Base-by-base conservation (phyloP, 1,140 invertebrate species). In the Parasteatoda tepidariorum region DNA sequence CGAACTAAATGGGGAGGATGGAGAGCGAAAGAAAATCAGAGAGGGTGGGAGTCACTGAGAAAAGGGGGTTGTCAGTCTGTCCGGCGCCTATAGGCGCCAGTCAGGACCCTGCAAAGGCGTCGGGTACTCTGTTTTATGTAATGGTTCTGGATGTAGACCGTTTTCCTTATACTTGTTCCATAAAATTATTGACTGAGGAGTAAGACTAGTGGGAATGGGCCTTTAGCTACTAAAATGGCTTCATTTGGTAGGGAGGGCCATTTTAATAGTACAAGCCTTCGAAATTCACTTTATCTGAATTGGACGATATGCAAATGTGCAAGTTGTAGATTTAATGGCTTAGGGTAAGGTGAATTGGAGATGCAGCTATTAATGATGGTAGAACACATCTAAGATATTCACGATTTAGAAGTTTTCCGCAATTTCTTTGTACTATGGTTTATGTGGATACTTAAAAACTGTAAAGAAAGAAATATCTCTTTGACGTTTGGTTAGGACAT, bases 101-200 rank as follows among this genome's bases (percentile, higher is more conserved):
- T 54, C 59, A 54, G 59, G 70, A 55, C 28, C 70, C 55, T 28
- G 22, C 55, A 57, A 61, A 57, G 70, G 54, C 54, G 55, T n/a
- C 30, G 70, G 55, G 41, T 24, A 74, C 70, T 74, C 64, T 33
- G 64, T 67, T 67, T 67, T 67, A 67, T 67, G 70, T 74, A 74
- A 74, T 74, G 70, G 55, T 31, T 74, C 30, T 30, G 7, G 30
- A 18, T 30, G 54, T 74, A 30, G 26, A 18, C 55, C 55, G 22
- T 59, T n/a, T 41, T 24, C 70, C 55, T 74, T 74, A 74, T 61
- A 31, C 54, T 38, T 59, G 26, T 24, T 34, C 70, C 70, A 74
- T 74, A 74, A 74, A 74, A 74, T 74, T 74, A 74, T 74, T 74
- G 70, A 74, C 61, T 64, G 70, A 26, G 70, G 26, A 59, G 70